Base-by-base conservation (phyloP, 37 sponge, comb jelly and placozoan species). In the Bolinopsis microptera region DNA sequence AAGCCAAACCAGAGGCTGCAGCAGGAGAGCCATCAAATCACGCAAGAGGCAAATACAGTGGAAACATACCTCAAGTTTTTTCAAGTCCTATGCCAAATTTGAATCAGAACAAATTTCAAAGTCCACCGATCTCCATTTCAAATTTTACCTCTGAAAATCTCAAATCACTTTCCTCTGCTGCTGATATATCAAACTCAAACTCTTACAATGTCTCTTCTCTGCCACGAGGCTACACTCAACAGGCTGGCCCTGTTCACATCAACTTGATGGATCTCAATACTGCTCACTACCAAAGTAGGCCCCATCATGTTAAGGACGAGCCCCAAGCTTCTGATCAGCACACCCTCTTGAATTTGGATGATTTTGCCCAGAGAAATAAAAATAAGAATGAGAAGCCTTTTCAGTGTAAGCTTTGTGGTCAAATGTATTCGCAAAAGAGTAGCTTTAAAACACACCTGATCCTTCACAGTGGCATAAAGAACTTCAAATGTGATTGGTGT, bases 401-500 rank as follows among this genome's bases (percentile, higher is more conserved):
- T 27, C 90, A 41, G 48, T 86, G 90, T 40, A 39, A 41, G 35
- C 61, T 86, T 0, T 86, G 90, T 41, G 90, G 90, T 24, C 41
- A 86, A 28, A 86, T 41, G 61, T 86, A 86, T 41, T 86, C 90
- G 0, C 90, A 86, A 86, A 86, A 86, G 61, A 41, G 90, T 26
- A 86, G 61, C 25, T 41, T 86, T n/a, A 86, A 34, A 40, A 86
- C 90, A 23, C 90, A 86, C 90, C 35, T 86, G 41, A 39, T 86
- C 2, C 35, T 86, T 8, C 90, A 86, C 48, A 41, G 61, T 86
- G 90, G 90, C 1, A 41, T 86, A 0, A 86, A 86, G 26, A 86
- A 86, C 28, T 86, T 86, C 36, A 35, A 86, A 22, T 86, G 90
- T 86, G 90, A 86, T 41, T 86, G 90, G 90, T 86, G 90, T 39